Base-by-base conservation (phyloP, 2,888 invertebrate species). In the Meghimatium bilineatum region DNA sequence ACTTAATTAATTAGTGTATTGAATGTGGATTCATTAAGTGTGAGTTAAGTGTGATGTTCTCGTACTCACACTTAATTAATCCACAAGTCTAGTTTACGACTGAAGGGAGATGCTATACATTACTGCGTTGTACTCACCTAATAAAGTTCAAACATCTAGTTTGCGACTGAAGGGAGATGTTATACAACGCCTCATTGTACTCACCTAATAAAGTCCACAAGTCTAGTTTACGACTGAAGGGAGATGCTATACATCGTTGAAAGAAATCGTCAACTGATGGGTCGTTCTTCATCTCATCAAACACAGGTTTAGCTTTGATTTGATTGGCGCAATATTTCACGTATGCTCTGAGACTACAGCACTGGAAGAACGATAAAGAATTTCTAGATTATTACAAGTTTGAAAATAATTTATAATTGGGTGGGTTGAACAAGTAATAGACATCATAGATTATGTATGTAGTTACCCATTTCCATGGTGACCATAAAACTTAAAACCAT, bases 231-330 rank as follows among this genome's bases (percentile, higher is more conserved):
- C 94, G 88, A 76, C 95, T 94, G 88, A 94, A 95, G 0, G 94
- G 94, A 3, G 94, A 94, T 63, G 94, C 94, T 85, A 94, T 93
- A 85, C 94, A 94, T 67, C 94, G 93, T 84, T 94, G 94, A 23
- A 95, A 89, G 88, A 95, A 95, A 85, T 95, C 95, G 74, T 94
- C 94, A 36, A 95, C 94, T 26, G 94, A 93, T 75, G 94, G 94
- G 80, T 94, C 94, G 26, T 92, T 92, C 85, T 93, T 94, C 89
- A 94, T 95, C 79, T 93, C 93, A 80, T 95, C 95, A 66, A 95
- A 89, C 77, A 95, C 88, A 74, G 93, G 92, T 88, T 94, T 94
- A 20, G 94, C 94, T 90, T 93, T 94, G 76, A 95, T 93, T 88
- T 94, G 94, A 83, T 94, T 94, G 83, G 93, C 93, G 89, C 95